These are phyloP conservation scores for Melanerpes aurifrons DNA, from an alignment of 2,113 vertebrate genomes.

Conservation along the genomic window DNA sequence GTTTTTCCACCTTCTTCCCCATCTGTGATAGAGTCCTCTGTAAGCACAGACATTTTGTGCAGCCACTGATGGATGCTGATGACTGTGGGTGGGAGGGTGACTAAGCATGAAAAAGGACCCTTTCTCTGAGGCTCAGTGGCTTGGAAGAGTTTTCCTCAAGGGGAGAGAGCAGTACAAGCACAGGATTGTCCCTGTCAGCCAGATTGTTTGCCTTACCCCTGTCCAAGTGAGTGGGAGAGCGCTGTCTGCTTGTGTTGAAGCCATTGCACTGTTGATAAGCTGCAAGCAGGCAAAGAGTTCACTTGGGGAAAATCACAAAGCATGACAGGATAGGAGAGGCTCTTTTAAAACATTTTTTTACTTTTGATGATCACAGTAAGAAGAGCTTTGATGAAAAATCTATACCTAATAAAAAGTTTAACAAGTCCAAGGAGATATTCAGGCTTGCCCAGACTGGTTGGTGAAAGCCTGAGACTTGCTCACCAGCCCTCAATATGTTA, in stretches of 20 bases:
- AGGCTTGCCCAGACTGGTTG: neutral
- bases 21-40: neutral
- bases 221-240: neutral
- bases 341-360: neutral
- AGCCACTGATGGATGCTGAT: neutral
- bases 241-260: neutral
- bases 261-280: neutral
- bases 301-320: neutral
- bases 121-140: neutral
- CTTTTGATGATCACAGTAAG: neutral
- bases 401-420: constrained; percentile 6
- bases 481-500: neutral
- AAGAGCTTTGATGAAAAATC: constrained; percentile 9
- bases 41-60: neutral
- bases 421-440: neutral
- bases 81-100: neutral
- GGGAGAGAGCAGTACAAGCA: neutral
- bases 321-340: neutral
- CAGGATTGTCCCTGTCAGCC: neutral
- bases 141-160: constrained; percentile 15
- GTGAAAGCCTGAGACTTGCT: neutral
- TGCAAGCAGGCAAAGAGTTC: neutral
- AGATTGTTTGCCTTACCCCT: neutral
- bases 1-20: neutral
- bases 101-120: neutral